A percentile compares a stretch with the other conserved stretches of the same genome.
phyloP scores from a whole-genome alignment of 1,140 invertebrate genomes.

The Lasaia peninsularis region DNA sequence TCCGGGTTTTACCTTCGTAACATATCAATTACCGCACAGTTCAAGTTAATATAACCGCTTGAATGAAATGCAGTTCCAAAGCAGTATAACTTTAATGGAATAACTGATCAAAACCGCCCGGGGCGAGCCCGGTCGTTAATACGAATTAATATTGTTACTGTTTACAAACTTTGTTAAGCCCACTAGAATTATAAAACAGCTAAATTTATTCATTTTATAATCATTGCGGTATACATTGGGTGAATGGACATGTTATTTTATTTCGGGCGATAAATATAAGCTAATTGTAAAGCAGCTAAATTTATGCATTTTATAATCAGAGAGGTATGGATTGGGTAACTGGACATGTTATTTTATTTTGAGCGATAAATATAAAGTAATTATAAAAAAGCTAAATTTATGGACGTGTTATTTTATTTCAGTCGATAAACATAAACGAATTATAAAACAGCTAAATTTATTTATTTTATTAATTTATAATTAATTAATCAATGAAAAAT shows the following conservation, averaged over 20 bases:
- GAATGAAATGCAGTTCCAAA: constrained; percentile 27
- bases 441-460: neutral
- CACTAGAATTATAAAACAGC: neutral
- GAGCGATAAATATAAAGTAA: too few relatives aligned
- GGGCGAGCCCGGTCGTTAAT: constrained; percentile 23
- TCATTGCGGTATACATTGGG: too few relatives aligned
- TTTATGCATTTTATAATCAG: too few relatives aligned
- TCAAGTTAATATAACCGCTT: neutral
- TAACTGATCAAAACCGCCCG: constrained; percentile 39
- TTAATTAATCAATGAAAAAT: too few relatives aligned
- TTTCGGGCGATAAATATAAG: too few relatives aligned
- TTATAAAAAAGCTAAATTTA: too few relatives aligned
- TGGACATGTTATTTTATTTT: too few relatives aligned
- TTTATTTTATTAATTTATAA: neutral
- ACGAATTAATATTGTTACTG: constrained; percentile 35
- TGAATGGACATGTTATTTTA: too few relatives aligned
- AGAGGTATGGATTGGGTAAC: too few relatives aligned
- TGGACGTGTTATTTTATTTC: too few relatives aligned
- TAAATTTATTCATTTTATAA: neutral
- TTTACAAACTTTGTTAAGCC: constrained; percentile 1
- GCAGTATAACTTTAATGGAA: constrained; percentile 59
- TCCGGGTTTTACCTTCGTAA: neutral
- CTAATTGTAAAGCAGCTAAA: too few relatives aligned
- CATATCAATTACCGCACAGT: neutral
- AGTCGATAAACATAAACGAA: too few relatives aligned